Conservation (phyloP, 2,797 vertebrate genomes). For the Oreochromis grahami region DNA sequence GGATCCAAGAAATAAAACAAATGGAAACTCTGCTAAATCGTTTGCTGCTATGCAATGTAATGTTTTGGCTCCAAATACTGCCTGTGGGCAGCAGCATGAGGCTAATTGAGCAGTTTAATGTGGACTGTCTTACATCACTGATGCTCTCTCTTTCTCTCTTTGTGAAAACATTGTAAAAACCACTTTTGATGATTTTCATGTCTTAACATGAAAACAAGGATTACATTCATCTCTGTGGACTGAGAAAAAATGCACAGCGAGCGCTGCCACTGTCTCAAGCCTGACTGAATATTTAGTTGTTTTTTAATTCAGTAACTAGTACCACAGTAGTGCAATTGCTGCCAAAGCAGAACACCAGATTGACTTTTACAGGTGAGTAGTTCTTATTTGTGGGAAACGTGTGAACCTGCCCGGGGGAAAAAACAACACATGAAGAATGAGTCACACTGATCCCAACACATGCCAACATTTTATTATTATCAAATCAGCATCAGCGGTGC, state of each 20-base stretch:
- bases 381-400: not conserved
- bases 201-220: not conserved
- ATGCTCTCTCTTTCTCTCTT: not conserved
- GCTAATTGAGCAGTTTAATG: conserved; percentile 8
- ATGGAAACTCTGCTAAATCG: conserved; percentile 5
- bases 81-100: conserved; percentile 6
- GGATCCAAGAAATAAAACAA: conserved; percentile 6
- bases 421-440: not conserved
- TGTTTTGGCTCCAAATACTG: conserved; percentile 4
- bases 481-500: conserved; percentile 1
- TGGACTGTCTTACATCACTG: not conserved
- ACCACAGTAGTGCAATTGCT: not conserved
- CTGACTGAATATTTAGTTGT: not conserved
- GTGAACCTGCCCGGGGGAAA: not conserved
- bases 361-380: not conserved
- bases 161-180: conserved; percentile 5
- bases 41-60: conserved; percentile 1
- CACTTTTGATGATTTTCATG: not conserved
- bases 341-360: not conserved
- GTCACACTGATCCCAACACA: not conserved
- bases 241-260: not conserved
- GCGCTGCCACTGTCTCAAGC: not conserved
- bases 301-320: not conserved
- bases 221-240: not conserved
- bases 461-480: not conserved